phyloP scores from a whole-genome alignment of 2,888 invertebrate species.

The Scaptomyza flava region DNA sequence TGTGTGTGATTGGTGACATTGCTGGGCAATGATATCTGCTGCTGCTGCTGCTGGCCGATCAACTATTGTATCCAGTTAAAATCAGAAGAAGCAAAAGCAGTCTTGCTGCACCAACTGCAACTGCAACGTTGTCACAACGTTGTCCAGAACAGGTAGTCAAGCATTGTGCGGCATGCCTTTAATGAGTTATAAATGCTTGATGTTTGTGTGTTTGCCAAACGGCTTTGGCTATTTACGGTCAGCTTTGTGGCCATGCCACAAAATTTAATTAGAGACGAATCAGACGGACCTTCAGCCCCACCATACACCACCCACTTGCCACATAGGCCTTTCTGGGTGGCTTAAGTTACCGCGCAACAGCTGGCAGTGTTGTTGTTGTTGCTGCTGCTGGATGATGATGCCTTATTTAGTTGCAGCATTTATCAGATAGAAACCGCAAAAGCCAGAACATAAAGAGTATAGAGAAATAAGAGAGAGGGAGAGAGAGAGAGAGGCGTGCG shows the following conservation, averaged over 20 bases:
- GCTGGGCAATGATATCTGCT: constrained; percentile 33
- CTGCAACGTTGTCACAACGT: constrained; percentile 3
- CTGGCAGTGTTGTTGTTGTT: constrained; percentile 19
- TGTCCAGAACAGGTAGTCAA: background rate
- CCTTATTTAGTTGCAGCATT: constrained; percentile 68
- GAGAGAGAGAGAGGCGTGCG: background rate
- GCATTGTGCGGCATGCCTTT: constrained; percentile 49
- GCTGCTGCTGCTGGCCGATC: constrained; percentile 17
- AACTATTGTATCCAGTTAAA: constrained; percentile 14
- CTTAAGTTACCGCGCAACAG: no score
- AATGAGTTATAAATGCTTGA: constrained; percentile 54
- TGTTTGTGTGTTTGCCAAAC: constrained; percentile 27
- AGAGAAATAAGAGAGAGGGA: background rate
- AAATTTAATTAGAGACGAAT: constrained; percentile 64
- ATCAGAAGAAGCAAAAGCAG: background rate
- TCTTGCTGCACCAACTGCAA: background rate
- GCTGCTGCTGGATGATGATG: constrained; percentile 39
- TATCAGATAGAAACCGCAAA: constrained; percentile 70
- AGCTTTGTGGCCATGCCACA: constrained; percentile 66
- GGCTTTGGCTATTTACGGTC: constrained; percentile 71
- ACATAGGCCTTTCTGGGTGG: constrained; percentile 7
- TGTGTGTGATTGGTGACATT: constrained; percentile 12
- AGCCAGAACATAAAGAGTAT: constrained; percentile 36
- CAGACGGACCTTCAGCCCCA: background rate
- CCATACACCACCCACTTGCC: background rate